Conservation (phyloP, 2,797 vertebrate genomes). For the Centroberyx gerrardi region DNA sequence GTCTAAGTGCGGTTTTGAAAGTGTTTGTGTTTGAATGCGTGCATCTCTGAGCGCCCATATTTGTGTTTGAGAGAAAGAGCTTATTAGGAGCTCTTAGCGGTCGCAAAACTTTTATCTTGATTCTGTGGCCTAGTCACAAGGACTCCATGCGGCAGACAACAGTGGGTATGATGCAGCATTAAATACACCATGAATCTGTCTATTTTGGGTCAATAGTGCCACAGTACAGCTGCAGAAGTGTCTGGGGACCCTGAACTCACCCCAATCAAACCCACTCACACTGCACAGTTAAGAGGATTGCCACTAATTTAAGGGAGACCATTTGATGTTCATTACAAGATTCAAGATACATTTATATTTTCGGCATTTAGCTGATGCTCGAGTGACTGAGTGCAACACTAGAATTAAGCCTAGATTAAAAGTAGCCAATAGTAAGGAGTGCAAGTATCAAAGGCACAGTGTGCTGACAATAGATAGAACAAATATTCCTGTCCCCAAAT, state of each 20-base stretch:
- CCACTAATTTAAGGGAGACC: conserved; percentile 10
- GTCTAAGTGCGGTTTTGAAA: conserved; percentile 2
- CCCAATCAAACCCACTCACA: conserved; percentile 31
- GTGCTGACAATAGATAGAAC: background rate
- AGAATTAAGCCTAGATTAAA: background rate
- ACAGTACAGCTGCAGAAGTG: conserved; percentile 53
- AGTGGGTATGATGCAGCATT: conserved; percentile 54
- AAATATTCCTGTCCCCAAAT: background rate
- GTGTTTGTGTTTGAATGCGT: background rate
- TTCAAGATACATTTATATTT: conserved; percentile 37
- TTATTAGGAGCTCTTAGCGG: conserved; percentile 22
- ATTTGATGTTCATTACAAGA: conserved; percentile 12
- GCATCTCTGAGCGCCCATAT: background rate
- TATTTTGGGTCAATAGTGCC: conserved; percentile 56
- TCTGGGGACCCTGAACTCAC: conserved; percentile 1
- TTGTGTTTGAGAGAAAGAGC: conserved; percentile 1
- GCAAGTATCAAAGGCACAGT: background rate
- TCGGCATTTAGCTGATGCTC: background rate
- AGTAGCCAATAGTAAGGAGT: background rate
- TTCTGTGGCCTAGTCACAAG: conserved; percentile 77
- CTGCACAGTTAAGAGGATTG: conserved; percentile 18
- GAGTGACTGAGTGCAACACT: background rate
- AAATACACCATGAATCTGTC: conserved; percentile 58
- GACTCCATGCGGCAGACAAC: conserved; percentile 65
- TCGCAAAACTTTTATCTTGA: conserved; percentile 47